Base-by-base conservation (phyloP, 2,888 invertebrate genomes). In the Dysmachus trigonus region DNA sequence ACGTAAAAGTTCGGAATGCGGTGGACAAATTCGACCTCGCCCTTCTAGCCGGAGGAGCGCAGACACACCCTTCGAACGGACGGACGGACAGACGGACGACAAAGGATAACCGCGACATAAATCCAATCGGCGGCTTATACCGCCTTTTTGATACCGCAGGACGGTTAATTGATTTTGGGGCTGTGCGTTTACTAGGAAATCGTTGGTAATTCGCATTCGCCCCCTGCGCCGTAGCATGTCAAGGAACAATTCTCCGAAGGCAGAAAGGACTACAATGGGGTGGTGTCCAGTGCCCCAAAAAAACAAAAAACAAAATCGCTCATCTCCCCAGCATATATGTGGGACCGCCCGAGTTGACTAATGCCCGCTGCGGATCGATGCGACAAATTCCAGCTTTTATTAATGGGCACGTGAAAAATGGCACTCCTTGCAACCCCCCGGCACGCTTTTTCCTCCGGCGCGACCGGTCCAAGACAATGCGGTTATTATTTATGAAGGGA, bases 401-500 rank as follows among this genome's bases (percentile, higher is more conserved):
- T 47, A 77, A 31, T 35, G 22, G 35, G 38, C 6, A 77, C 27
- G 77, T 77, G 77, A 35, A 77, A 35, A 76, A 77, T 77, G 41
- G 47, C 77, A 41, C 47, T 77, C 47, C 47, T 77, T 22, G 47
- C 15, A 77, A 27, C 47, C n/a, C 13, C 47, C 13, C 47, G 27
- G 22, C 7, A 62, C 62, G 62, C 27, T 27, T 22, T 27, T 77
- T 41, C 30, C 47, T 30, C 13, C 27, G 18, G 8, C 10, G 6
- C 41, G 10, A 41, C 18, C 41, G 38, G 15, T 47, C 13, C 77
- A 41, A 77, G 77, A 77, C 77, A 77, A 77, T 47, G 77, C 30
- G 77, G n/a, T 82, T 30, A 82, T 82, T 82, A 82, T 82, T 82
- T 82, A 82, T 82, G 53, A 33, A 8, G 81, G 38, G 35, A 33